phyloP scores from a whole-genome alignment of 2,797 vertebrate species.

The Rhodeus uyekii region DNA sequence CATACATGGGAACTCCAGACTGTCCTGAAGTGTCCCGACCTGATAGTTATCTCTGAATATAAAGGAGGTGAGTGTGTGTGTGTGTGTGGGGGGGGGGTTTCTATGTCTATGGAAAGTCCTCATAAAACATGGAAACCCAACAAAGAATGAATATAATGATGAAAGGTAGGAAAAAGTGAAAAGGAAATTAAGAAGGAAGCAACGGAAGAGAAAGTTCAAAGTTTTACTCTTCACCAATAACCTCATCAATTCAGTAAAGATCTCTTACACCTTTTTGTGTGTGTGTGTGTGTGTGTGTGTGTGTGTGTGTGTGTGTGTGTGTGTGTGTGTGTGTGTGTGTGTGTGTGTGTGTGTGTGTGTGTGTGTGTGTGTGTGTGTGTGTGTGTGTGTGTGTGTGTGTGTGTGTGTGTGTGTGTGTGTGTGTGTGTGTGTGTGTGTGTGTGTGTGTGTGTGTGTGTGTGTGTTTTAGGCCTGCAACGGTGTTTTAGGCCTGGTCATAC shows the following conservation, averaged over 20 bases:
- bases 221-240: no score
- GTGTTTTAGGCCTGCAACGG: neutral
- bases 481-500: neutral
- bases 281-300: no score
- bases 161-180: neutral
- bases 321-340: neutral
- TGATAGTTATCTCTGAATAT: neutral
- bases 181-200: neutral
- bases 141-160: neutral
- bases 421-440: no score
- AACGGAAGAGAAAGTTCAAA: neutral
- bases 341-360: no score
- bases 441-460: neutral
- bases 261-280: neutral
- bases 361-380: no score
- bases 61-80: no score
- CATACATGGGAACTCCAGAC: neutral
- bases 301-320: no score
- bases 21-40: neutral
- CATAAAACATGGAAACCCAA: neutral
- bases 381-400: no score
- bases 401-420: no score
- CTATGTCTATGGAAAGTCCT: neutral
- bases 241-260: neutral
- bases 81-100: no score